phyloP scores from a whole-genome alignment of 2,113 vertebrate genomes.

The Enhydra lutris region DNA sequence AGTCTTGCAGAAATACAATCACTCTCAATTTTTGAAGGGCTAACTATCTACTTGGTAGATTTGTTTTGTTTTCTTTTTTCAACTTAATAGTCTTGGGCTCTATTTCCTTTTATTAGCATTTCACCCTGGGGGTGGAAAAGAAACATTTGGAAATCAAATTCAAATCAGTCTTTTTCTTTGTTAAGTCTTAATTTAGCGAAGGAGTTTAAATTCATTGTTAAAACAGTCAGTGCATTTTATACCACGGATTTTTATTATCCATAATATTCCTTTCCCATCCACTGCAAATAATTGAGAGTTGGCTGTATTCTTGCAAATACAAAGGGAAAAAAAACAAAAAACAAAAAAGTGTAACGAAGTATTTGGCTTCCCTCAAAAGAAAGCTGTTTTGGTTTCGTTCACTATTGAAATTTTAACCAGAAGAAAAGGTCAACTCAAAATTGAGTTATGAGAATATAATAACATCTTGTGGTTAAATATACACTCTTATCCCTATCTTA shows the following conservation, averaged over 20 bases:
- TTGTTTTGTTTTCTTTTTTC: conserved; percentile 10
- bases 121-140: not conserved
- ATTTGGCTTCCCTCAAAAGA: conserved; percentile 37
- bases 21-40: conserved; percentile 52
- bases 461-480: conserved; percentile 55
- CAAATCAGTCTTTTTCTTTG: not conserved
- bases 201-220: not conserved
- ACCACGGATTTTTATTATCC: not conserved
- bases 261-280: not conserved
- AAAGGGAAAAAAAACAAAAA: conserved; percentile 43
- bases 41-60: conserved; percentile 20
- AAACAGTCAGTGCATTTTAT: not conserved
- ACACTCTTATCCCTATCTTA: conserved; percentile 58
- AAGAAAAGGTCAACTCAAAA: conserved; percentile 41
- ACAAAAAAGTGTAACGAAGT: conserved; percentile 31
- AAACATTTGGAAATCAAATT: conserved; percentile 31
- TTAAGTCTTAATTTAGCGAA: not conserved
- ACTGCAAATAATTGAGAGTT: conserved; percentile 39
- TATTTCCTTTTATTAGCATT: conserved; percentile 35
- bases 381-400: conserved; percentile 63
- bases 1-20: conserved; percentile 73
- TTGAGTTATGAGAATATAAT: conserved; percentile 65
- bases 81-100: not conserved
- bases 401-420: conserved; percentile 60
- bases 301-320: conserved; percentile 47